Base-by-base conservation (phyloP, 2,888 invertebrate genomes). In the Corbicula japonica region DNA sequence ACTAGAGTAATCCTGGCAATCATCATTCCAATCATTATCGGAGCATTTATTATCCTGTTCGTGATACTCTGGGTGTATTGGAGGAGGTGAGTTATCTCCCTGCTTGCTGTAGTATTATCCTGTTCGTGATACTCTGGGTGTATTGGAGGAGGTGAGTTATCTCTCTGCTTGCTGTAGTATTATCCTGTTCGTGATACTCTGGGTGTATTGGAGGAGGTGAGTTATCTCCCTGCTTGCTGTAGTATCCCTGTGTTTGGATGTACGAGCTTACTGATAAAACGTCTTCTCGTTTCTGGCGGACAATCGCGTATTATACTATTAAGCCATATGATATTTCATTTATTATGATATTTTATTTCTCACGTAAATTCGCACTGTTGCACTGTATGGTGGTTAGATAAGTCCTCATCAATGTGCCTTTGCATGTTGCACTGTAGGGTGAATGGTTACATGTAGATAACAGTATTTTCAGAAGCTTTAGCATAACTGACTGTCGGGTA, bases 51-150 rank as follows among this genome's bases (percentile, higher is more conserved):
- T 15, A 54, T 62, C 3, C 50, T 62, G 6, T 26, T 52, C 23
- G 50, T 72, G 54, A 30, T 52, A 2, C 38, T 72, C 12, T 72
- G 71, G 71, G 12, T 50, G 1, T 72, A 72, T 46, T 72, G 62
- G 61, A 72, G 63, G 26, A 62, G 62, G 71, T 72, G 54, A 41
- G 38, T 21, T 12, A 60, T 3, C 21, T 5, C 8, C 30, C 26
- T 28, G 12, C 2, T 15, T 28, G 30, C 30, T 30, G 23, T 26
- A 54, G 8, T 8, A 10, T 30, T 54, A 30, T 23, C 8, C 18
- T 48, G 21, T 21, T 15, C 26, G 1, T 23, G 1, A 23, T 48
- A 1, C 10, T 10, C 48, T 4, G 8, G 26, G 26, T 15, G 10
- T 6, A n/a, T 15, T 3, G 26, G 10, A 21, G 2, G 26, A 2